Percentiles rank a stretch among this genome's conserved stretches.
These are phyloP conservation scores for Betta splendens DNA, from an alignment of 2,797 vertebrate species.

Conservation along the genomic window DNA sequence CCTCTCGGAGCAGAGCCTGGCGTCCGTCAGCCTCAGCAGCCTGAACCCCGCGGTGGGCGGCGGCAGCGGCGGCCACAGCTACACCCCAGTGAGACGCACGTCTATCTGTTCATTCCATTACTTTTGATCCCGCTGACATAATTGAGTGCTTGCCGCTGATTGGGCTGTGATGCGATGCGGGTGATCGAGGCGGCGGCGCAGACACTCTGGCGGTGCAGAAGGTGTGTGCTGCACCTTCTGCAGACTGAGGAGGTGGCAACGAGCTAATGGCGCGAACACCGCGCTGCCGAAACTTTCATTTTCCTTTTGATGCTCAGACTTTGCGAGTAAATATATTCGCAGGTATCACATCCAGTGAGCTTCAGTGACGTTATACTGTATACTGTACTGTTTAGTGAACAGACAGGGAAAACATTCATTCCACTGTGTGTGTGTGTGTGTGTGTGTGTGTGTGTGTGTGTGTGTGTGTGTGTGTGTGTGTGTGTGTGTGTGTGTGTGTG, in stretches of 20 bases:
- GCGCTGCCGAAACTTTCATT: constrained; percentile 15
- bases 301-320: constrained; percentile 16
- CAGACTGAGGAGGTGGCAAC: constrained; percentile 56
- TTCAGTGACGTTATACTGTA: background rate
- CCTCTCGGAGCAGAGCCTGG: constrained; percentile 91
- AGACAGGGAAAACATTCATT: background rate
- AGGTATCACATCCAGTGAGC: background rate
- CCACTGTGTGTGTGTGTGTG: background rate
- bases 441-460: too few species aligned
- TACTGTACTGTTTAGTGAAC: background rate
- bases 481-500: too few species aligned
- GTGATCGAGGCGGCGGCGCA: constrained; percentile 51
- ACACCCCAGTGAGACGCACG: constrained; percentile 66
- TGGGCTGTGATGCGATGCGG: constrained; percentile 43
- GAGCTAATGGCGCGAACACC: constrained; percentile 34
- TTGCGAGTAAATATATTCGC: constrained; percentile 8
- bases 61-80: constrained; percentile 80
- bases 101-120: constrained; percentile 25
- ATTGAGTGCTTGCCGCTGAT: constrained; percentile 10
- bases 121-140: background rate
- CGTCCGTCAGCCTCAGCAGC: constrained; percentile 90
- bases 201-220: constrained; percentile 49
- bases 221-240: constrained; percentile 51
- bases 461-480: too few species aligned
- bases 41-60: constrained; percentile 85